A percentile compares a stretch with the other conserved stretches of the same genome.
Conservation (phyloP, 2,888 invertebrate genomes). For the Nemoura dubitans region DNA sequence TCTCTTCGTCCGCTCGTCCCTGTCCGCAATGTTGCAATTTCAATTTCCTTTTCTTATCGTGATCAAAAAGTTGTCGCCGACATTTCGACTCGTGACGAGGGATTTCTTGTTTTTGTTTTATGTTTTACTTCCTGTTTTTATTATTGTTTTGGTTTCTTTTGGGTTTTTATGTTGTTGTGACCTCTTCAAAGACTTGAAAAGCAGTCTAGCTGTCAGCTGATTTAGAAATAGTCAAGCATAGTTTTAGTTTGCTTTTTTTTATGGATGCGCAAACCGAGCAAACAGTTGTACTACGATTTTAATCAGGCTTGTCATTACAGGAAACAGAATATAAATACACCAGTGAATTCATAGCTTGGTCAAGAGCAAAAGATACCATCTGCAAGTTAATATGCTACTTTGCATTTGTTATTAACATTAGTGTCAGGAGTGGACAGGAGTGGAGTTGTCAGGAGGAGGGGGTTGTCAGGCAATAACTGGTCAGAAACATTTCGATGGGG, state of each 20-base stretch:
- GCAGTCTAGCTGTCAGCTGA: background rate
- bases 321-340: too few species aligned
- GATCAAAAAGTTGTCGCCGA: background rate
- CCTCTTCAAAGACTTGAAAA: background rate
- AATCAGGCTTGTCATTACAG: too few species aligned
- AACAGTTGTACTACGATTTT: background rate
- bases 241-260: background rate
- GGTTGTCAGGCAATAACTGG: too few species aligned
- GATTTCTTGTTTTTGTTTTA: background rate
- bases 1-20: background rate
- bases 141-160: background rate
- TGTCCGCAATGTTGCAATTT: background rate
- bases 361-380: too few species aligned
- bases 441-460: too few species aligned
- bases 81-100: background rate
- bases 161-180: background rate
- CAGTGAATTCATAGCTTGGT: too few species aligned
- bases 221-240: background rate
- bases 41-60: background rate
- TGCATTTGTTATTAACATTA: too few species aligned
- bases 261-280: background rate
- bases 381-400: too few species aligned
- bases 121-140: background rate
- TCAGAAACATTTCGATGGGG: too few species aligned
- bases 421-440: too few species aligned